A percentile compares a stretch with the other conserved stretches of the same genome.
Conservation (phyloP, 2,113 vertebrate genomes). For the Sitta europaea region DNA sequence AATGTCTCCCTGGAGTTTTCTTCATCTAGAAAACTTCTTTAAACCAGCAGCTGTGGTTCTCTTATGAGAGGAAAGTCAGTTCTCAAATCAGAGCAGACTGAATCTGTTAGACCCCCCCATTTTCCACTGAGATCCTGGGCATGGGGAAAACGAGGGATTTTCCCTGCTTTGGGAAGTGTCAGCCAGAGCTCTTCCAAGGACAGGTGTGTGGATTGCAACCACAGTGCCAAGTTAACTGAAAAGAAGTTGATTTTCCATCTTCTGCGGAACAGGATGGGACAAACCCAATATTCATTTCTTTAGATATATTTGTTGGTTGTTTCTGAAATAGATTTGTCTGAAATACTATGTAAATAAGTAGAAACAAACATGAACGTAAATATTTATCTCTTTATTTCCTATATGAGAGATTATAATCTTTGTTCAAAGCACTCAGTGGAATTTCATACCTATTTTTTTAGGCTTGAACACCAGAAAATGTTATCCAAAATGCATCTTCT, state of each 20-base stretch:
- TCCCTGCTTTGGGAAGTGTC: not conserved
- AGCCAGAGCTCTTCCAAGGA: not conserved
- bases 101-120: rapidly evolving
- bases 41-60: not conserved
- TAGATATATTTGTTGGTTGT: not conserved
- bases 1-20: not conserved
- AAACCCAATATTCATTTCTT: not conserved
- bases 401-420: not conserved
- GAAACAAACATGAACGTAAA: rapidly evolving
- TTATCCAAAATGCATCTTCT: not conserved
- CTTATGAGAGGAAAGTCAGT: not conserved
- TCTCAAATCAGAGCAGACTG: not conserved
- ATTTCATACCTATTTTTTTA: not conserved
- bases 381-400: not conserved
- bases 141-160: not conserved
- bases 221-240: not conserved
- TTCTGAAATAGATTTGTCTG: not conserved
- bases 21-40: not conserved
- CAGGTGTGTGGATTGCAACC: rapidly evolving
- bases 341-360: not conserved
- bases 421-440: not conserved
- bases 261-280: not conserved
- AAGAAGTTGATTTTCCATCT: not conserved
- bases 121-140: not conserved
- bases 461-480: not conserved